These are phyloP conservation scores for Mamestra configurata DNA, from an alignment of 1,140 invertebrate species.

Conservation along the genomic window DNA sequence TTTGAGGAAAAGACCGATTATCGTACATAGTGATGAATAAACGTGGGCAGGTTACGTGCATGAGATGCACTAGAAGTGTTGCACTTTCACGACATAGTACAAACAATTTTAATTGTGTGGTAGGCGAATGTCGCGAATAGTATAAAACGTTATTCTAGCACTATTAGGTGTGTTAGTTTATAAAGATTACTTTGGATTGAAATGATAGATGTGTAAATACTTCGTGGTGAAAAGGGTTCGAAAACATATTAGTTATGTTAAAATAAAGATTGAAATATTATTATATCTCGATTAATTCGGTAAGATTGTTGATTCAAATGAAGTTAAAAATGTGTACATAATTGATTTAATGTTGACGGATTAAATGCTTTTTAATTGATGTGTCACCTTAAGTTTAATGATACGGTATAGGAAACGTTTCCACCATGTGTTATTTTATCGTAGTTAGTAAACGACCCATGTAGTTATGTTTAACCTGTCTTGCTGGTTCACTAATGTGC, in stretches of 20 bases:
- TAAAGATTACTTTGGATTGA: constrained; percentile 12
- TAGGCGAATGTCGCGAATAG: constrained; percentile 26
- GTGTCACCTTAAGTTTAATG: constrained; percentile 6
- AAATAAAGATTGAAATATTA: no score
- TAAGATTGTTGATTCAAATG: constrained; percentile 8
- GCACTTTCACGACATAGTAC: constrained; percentile 49
- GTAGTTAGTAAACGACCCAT: constrained; percentile 16
- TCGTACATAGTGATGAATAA: neutral
- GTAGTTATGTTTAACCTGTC: neutral
- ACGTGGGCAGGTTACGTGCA: constrained; percentile 3
- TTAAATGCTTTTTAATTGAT: constrained; percentile 12
- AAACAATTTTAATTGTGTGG: constrained; percentile 37
- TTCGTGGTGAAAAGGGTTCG: constrained; percentile 34
- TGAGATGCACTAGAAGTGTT: constrained; percentile 24
- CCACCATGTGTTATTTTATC: constrained; percentile 7
- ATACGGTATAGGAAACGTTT: constrained; percentile 7
- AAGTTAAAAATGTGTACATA: constrained; percentile 28
- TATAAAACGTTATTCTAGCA: constrained; percentile 32
- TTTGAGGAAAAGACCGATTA: neutral
- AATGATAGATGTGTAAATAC: constrained; percentile 18
- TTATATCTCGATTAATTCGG: constrained; percentile 6
- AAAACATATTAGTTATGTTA: neutral
- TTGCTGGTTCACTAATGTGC: neutral
- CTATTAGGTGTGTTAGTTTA: constrained; percentile 20
- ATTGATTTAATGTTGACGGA: constrained; percentile 12